Conservation (phyloP, 2,113 vertebrate genomes). For the rat (Rattus norvegicus) region DNA sequence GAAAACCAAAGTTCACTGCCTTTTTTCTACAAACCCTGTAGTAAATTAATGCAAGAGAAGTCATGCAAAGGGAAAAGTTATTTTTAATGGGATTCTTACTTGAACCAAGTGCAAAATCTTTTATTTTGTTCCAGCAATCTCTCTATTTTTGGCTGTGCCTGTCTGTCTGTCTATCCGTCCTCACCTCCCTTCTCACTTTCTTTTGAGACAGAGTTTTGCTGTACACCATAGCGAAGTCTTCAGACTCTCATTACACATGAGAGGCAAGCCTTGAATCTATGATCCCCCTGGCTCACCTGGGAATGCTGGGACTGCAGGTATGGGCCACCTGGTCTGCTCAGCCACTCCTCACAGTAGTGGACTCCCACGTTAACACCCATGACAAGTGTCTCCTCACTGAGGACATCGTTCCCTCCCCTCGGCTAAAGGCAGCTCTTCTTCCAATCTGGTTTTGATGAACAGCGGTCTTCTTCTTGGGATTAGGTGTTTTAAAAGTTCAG, state of each 20-base stretch:
- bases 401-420: neutral
- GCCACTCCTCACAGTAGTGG: neutral
- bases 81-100: conserved; percentile 11
- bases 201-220: neutral
- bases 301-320: too few relatives aligned
- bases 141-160: neutral
- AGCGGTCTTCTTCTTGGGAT: neutral
- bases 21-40: neutral
- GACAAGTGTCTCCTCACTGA: neutral
- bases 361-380: neutral
- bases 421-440: conserved; percentile 5
- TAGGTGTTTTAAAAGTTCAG: neutral
- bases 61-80: neutral
- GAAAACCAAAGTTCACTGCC: neutral
- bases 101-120: neutral
- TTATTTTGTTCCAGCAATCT: neutral
- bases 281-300: neutral
- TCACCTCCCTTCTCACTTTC: neutral
- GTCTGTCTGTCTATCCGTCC: neutral
- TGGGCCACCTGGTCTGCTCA: neutral
- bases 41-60: neutral
- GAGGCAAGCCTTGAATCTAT: neutral
- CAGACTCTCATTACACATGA: neutral
- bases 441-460: neutral
- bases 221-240: neutral